Evolutionary conservation across 92 coral and sea anemone species (phyloP).

Genomic region (Siderastrea radians): DNA sequence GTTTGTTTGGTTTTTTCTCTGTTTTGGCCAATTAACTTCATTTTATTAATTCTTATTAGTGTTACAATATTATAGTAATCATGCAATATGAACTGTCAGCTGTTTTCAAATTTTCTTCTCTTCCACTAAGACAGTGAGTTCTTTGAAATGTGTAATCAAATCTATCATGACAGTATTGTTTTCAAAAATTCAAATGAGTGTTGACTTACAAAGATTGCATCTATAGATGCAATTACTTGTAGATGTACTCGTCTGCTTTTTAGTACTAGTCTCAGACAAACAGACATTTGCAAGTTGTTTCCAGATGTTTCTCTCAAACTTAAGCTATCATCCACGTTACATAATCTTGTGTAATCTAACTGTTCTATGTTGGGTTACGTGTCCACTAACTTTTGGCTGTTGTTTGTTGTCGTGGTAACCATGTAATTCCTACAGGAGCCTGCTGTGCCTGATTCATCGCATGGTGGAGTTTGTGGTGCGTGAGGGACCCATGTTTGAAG

Average conservation of each 20-base stretch:
- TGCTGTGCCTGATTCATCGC: slow-evolving; percentile 92
- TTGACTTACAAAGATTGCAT: too few species aligned
- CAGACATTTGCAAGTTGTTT: background rate
- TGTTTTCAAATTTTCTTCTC: too few species aligned
- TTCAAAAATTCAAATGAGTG: too few species aligned
- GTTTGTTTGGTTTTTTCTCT: background rate
- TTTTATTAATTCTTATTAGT: too few species aligned
- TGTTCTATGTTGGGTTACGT: slow-evolving; percentile 2
- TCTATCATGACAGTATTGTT: too few species aligned
- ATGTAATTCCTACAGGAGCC: slow-evolving; percentile 82
- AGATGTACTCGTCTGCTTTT: too few species aligned
- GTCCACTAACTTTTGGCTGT: slow-evolving; percentile 62
- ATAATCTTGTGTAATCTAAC: background rate
- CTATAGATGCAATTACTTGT: too few species aligned
- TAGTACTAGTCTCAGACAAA: too few species aligned
- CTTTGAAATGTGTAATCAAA: background rate
- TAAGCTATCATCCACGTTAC: background rate
- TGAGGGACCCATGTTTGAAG: slow-evolving; percentile 99
- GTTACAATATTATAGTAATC: too few species aligned
- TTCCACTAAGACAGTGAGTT: background rate
- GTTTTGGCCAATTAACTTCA: background rate
- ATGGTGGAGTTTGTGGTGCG: slow-evolving; percentile 97
- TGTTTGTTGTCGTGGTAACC: slow-evolving; percentile 68
- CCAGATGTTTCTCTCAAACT: background rate
- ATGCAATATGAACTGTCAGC: too few species aligned